phyloP scores from a whole-genome alignment of 1,140 invertebrate species.

The Branchinecta lindahli region DNA sequence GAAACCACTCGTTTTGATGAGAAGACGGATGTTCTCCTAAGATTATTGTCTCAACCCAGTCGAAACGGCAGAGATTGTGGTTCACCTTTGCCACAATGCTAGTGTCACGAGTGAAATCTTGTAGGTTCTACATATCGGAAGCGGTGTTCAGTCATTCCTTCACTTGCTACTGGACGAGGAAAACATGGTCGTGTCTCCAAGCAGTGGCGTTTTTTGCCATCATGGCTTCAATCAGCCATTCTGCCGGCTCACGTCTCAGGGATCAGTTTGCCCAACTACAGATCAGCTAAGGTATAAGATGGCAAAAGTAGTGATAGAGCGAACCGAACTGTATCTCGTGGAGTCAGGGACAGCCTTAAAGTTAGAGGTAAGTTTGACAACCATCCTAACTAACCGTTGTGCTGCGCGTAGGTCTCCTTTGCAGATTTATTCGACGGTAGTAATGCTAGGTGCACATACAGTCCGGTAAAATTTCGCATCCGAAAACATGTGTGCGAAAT shows the following conservation, averaged over 20 bases:
- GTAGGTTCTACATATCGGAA: constrained; percentile 69
- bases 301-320: constrained; percentile 75
- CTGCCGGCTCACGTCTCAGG: constrained; percentile 22
- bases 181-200: constrained; percentile 64
- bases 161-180: constrained; percentile 72
- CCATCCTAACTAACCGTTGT: no score
- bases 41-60: no score
- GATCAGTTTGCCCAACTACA: constrained; percentile 51
- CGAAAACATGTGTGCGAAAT: no score
- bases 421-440: no score
- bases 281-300: constrained; percentile 92
- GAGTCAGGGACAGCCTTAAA: constrained; percentile 74
- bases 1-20: no score
- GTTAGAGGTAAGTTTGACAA: constrained; percentile 46
- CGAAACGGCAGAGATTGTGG: background rate
- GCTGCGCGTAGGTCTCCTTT: no score
- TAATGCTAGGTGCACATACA: no score
- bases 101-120: constrained; percentile 28
- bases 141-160: constrained; percentile 73
- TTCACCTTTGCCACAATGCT: constrained; percentile 1
- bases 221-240: constrained; percentile 39
- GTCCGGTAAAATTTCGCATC: no score
- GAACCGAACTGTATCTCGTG: constrained; percentile 74
- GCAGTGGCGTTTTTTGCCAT: constrained; percentile 61
- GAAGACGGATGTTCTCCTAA: no score